These are phyloP conservation scores for Nerophis lumbriciformis DNA, from an alignment of 2,113 vertebrate species.

Conservation along the genomic window DNA sequence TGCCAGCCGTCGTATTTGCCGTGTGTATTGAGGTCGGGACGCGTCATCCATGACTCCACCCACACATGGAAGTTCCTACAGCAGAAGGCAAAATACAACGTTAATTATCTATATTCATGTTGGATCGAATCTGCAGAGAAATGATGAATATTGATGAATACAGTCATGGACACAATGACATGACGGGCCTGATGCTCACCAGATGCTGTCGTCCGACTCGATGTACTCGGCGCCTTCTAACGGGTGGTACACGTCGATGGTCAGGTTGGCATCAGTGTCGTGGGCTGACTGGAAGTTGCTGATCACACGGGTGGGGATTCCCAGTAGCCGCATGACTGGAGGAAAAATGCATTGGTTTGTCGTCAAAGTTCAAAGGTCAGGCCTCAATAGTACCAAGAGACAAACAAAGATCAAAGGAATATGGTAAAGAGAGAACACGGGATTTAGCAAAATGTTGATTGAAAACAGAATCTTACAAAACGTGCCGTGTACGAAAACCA, in stretches of 20 bases:
- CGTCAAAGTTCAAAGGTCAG: not conserved
- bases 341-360: not conserved
- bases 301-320: conserved; percentile 48
- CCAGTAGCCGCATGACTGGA: conserved; percentile 52
- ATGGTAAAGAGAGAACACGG: too few relatives aligned
- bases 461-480: too few relatives aligned
- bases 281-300: conserved; percentile 51
- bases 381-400: not conserved
- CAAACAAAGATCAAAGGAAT: not conserved
- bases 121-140: not conserved
- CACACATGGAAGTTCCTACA: conserved; percentile 93
- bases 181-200: conserved; percentile 20
- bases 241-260: conserved; percentile 21
- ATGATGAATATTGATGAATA: not conserved
- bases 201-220: conserved; percentile 19
- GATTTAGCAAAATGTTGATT: too few relatives aligned
- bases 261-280: conserved; percentile 38
- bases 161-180: not conserved
- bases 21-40: conserved; percentile 70
- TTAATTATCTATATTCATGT: not conserved
- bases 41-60: conserved; percentile 86
- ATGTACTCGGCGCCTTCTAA: not conserved
- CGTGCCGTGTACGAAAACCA: too few relatives aligned
- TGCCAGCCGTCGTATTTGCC: conserved; percentile 82
- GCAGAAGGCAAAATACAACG: not conserved